A percentile compares a stretch with the other conserved stretches of the same genome.
Conservation (phyloP, 35 echinoderm and acorn worm genomes). For the Lytechinus pictus region DNA sequence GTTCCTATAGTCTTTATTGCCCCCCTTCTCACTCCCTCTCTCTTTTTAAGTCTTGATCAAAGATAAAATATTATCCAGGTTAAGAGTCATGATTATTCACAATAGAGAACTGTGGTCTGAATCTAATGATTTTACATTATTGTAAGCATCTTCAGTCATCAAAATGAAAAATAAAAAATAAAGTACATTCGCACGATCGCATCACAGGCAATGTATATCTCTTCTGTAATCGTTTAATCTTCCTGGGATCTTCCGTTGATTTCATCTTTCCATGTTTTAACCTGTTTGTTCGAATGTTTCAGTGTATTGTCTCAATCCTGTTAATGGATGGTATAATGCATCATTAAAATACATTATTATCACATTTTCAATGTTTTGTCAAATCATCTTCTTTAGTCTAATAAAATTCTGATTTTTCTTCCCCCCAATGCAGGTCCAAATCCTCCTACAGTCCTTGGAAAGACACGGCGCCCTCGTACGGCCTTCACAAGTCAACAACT, state of each 20-base stretch:
- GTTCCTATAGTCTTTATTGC: too few relatives aligned
- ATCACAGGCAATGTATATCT: neutral
- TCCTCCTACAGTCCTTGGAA: constrained; percentile 87
- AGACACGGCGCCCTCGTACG: constrained; percentile 91
- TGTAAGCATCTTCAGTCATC: neutral
- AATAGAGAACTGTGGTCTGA: too few relatives aligned
- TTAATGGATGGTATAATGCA: neutral
- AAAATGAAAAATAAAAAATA: neutral
- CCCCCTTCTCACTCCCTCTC: neutral
- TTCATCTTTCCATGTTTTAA: neutral
- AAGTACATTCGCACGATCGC: neutral
- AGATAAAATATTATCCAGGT: neutral
- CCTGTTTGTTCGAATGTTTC: neutral
- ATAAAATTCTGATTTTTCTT: neutral
- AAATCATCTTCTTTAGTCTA: neutral
- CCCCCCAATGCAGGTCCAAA: constrained; percentile 62
- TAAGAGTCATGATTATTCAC: neutral
- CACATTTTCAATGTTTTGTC: neutral
- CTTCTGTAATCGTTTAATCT: neutral
- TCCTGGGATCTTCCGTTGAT: neutral
- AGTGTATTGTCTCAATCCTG: neutral
- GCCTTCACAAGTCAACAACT: constrained; percentile 98
- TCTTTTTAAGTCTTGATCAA: neutral
- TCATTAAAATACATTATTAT: neutral
- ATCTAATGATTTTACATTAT: neutral